Evolutionary conservation across 2,113 vertebrate species (phyloP).

Genomic region (Salvelinus fontinalis): DNA sequence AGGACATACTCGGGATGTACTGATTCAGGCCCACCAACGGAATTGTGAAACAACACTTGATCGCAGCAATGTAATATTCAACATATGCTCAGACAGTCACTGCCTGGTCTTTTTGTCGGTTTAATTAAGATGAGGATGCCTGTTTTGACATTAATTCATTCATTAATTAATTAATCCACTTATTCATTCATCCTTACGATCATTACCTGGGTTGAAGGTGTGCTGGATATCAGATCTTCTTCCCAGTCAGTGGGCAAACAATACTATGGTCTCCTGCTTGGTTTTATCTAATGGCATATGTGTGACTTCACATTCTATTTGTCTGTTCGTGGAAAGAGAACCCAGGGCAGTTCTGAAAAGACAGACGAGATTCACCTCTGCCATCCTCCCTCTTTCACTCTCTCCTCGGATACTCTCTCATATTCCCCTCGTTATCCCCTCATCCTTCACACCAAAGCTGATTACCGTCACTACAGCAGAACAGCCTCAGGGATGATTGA

Average conservation of each 20-base stretch:
- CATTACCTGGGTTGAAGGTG: neutral
- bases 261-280: neutral
- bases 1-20: conserved; percentile 26
- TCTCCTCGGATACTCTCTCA: neutral
- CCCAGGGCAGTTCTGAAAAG: neutral
- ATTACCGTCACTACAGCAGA: conserved; percentile 34
- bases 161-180: neutral
- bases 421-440: too few species aligned
- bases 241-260: neutral
- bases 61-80: neutral
- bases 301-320: too few species aligned
- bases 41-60: conserved; percentile 30
- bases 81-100: conserved; percentile 1
- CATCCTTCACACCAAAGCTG: neutral
- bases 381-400: neutral
- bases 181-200: neutral
- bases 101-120: neutral
- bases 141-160: neutral
- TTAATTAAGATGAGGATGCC: neutral
- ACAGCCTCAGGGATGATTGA: conserved; percentile 51
- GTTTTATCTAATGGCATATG: too few species aligned
- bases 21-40: conserved; percentile 51
- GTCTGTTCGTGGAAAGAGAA: too few species aligned
- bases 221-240: neutral
- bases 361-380: neutral